phyloP scores from a whole-genome alignment of 1,140 invertebrate genomes.

The Melanaphis sacchari region DNA sequence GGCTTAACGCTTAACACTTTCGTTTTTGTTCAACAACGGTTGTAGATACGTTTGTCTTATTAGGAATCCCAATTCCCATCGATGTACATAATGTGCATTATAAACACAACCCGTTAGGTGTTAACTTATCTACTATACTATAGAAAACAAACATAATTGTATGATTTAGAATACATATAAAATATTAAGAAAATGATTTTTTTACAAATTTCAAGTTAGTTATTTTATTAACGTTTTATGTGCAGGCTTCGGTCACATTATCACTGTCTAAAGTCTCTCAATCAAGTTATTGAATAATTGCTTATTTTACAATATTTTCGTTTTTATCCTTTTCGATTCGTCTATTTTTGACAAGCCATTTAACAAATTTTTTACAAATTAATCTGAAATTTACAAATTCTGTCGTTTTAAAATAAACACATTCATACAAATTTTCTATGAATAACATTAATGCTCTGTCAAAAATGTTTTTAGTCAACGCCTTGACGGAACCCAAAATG shows the following conservation, averaged over 20 bases:
- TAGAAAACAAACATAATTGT: too few relatives aligned
- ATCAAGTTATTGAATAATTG: background rate
- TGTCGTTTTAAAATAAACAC: background rate
- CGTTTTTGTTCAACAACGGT: background rate
- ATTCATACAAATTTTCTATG: background rate
- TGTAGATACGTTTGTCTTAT: background rate
- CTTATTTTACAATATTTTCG: background rate
- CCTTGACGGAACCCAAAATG: too few relatives aligned
- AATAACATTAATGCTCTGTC: background rate
- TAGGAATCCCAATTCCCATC: too few relatives aligned
- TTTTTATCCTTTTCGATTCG: background rate
- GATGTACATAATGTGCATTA: too few relatives aligned
- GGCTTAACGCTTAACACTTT: background rate
- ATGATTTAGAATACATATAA: too few relatives aligned
- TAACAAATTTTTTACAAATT: background rate
- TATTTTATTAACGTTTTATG: background rate
- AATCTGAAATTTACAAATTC: background rate
- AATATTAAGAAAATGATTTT: too few relatives aligned
- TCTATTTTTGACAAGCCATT: background rate
- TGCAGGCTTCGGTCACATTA: background rate
- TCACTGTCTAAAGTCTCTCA: background rate
- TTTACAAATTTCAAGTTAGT: too few relatives aligned
- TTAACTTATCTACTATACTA: too few relatives aligned
- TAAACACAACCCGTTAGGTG: too few relatives aligned
- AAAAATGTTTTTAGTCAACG: too few relatives aligned